Conservation (phyloP, 2,888 invertebrate genomes). For the Lasius platythorax region DNA sequence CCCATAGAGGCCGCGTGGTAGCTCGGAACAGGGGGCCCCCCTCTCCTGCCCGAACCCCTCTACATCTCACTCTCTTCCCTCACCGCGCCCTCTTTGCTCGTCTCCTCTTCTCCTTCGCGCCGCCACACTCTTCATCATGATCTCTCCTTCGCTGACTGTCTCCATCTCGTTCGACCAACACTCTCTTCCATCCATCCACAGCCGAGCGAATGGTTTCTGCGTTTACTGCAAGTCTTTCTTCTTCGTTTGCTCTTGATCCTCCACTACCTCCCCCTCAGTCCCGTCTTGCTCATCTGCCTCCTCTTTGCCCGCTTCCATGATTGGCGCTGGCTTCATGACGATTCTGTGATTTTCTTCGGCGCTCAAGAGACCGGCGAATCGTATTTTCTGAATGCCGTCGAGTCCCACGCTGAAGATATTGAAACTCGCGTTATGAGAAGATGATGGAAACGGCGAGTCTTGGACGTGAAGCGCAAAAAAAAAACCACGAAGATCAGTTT, state of each 20-base stretch:
- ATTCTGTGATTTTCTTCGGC: constrained; percentile 56
- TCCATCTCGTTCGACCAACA: constrained; percentile 41
- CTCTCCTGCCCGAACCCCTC: constrained; percentile 36
- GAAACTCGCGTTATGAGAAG: constrained; percentile 39
- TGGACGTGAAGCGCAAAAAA: not conserved
- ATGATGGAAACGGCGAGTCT: constrained; percentile 37
- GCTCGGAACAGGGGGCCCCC: constrained; percentile 69
- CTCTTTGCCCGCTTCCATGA: constrained; percentile 35
- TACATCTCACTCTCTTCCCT: constrained; percentile 45
- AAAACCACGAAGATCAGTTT: constrained; percentile 27
- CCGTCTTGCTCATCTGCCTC: constrained; percentile 56
- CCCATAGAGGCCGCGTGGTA: constrained; percentile 81
- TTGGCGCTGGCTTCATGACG: constrained; percentile 50
- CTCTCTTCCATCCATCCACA: constrained; percentile 36
- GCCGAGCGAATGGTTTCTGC: constrained; percentile 69
- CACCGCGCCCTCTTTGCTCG: constrained; percentile 39
- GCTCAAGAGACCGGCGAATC: constrained; percentile 46
- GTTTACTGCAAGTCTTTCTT: constrained; percentile 74
- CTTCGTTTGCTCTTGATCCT: constrained; percentile 58
- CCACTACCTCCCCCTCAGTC: constrained; percentile 59
- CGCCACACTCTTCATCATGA: constrained; percentile 51
- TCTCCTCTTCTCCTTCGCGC: constrained; percentile 56
- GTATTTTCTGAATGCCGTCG: constrained; percentile 54
- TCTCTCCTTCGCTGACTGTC: constrained; percentile 65
- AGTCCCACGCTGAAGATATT: constrained; percentile 54